Percentiles rank a stretch among this genome's conserved stretches.
Conservation (phyloP, 2,888 invertebrate species). For the Drosophila meridionalis region DNA sequence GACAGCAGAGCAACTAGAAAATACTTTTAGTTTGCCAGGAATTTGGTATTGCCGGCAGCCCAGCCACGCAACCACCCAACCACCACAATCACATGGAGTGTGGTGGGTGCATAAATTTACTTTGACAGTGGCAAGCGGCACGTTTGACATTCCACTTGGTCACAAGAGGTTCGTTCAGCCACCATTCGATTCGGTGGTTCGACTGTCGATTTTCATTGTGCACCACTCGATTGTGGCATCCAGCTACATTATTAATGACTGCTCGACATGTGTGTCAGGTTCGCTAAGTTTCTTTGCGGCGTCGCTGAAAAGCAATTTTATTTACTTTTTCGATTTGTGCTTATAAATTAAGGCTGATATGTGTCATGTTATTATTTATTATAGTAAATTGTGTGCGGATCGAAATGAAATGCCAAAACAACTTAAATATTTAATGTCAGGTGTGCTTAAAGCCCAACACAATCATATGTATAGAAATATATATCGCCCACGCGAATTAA, state of each 20-base stretch:
- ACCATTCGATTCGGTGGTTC: slow-evolving; percentile 21
- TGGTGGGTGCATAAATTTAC: slow-evolving; percentile 75
- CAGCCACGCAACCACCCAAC: not conserved
- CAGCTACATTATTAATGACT: slow-evolving; percentile 79
- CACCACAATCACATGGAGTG: not conserved
- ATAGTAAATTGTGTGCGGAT: slow-evolving; percentile 53
- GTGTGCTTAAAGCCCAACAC: slow-evolving; percentile 39
- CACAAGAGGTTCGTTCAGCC: slow-evolving; percentile 11
- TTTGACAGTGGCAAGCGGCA: slow-evolving; percentile 75
- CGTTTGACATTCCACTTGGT: slow-evolving; percentile 70
- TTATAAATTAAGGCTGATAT: slow-evolving; percentile 68
- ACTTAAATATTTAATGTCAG: slow-evolving; percentile 71
- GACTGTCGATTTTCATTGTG: slow-evolving; percentile 61
- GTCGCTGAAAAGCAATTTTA: slow-evolving; percentile 72
- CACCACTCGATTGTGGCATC: slow-evolving; percentile 50
- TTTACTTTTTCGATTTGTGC: slow-evolving; percentile 67
- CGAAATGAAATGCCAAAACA: slow-evolving; percentile 77
- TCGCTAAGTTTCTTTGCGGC: slow-evolving; percentile 58
- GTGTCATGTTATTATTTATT: slow-evolving; percentile 80
- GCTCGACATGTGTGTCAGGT: slow-evolving; percentile 79
- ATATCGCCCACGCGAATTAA: slow-evolving; percentile 35
- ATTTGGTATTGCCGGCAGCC: slow-evolving; percentile 30
- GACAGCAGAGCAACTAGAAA: slow-evolving; percentile 70
- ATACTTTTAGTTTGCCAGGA: slow-evolving; percentile 65
- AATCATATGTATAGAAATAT: not conserved